A percentile compares a stretch with the other conserved stretches of the same genome.
Conservation (phyloP, 2,797 vertebrate genomes). For the Oryzias sinensis region DNA sequence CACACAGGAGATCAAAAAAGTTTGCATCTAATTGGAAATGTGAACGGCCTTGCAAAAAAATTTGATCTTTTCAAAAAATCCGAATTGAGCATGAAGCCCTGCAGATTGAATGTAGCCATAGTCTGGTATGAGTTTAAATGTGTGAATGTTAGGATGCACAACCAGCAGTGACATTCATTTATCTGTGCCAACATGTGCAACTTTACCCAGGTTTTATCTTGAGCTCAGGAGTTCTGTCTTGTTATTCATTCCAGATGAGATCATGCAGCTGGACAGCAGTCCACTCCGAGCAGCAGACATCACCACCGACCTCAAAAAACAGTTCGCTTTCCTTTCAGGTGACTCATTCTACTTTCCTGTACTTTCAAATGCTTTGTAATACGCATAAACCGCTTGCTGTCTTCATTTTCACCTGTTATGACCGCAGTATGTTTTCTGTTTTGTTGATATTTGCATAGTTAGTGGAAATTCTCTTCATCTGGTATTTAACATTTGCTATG, state of each 20-base stretch:
- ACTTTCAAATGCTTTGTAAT: conserved; percentile 3
- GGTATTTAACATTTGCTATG: conserved; percentile 42
- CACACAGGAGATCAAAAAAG: too few species aligned
- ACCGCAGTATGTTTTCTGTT: neutral
- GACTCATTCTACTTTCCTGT: conserved; percentile 30
- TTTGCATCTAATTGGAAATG: too few species aligned
- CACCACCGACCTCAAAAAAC: conserved; percentile 88
- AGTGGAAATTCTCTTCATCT: conserved; percentile 1
- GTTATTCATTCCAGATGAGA: conserved; percentile 85
- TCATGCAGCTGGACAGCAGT: conserved; percentile 93
- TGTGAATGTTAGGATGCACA: too few species aligned
- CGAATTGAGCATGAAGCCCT: too few species aligned
- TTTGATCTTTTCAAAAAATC: too few species aligned
- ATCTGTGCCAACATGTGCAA: too few species aligned
- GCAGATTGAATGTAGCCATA: too few species aligned
- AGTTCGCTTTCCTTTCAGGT: conserved; percentile 96
- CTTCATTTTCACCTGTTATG: neutral
- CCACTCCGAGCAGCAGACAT: conserved; percentile 90
- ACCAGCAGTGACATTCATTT: too few species aligned
- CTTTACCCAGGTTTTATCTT: too few species aligned
- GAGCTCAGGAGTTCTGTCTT: conserved; percentile 6
- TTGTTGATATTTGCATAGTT: conserved; percentile 17
- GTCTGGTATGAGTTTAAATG: too few species aligned
- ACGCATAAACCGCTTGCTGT: neutral
- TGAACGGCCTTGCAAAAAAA: too few species aligned